These are phyloP conservation scores for Fukomys damarensis DNA, from an alignment of 2,113 vertebrate genomes.

Conservation along the genomic window DNA sequence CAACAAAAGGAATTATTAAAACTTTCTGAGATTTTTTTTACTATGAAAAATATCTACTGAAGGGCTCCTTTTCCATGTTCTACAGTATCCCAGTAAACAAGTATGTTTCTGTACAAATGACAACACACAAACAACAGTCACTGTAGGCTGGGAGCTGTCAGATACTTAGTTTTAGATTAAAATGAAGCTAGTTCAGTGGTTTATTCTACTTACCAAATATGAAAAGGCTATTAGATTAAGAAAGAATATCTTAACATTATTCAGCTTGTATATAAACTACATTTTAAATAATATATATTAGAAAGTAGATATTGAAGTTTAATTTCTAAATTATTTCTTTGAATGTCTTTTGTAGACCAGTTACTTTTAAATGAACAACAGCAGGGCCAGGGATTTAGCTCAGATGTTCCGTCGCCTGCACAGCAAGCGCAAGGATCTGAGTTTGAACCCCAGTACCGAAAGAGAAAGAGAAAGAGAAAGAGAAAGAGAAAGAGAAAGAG, in stretches of 20 bases:
- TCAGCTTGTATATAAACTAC: not conserved
- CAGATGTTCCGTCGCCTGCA: too few species aligned
- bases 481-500: too few species aligned
- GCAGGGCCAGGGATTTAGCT: too few species aligned
- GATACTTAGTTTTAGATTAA: not conserved
- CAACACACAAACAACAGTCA: not conserved
- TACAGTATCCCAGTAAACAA: not conserved
- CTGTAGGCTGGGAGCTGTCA: not conserved
- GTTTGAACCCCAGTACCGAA: too few species aligned
- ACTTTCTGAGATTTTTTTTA: not conserved
- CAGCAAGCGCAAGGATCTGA: too few species aligned
- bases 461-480: too few species aligned
- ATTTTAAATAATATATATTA: not conserved
- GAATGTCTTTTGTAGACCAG: not conserved
- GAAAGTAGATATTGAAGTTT: not conserved
- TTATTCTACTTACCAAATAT: not conserved
- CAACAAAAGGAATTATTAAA: not conserved
- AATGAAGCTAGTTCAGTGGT: not conserved
- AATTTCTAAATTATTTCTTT: slow-evolving; percentile 36
- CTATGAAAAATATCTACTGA: not conserved
- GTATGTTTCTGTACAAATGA: not conserved
- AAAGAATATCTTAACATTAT: not conserved
- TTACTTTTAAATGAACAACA: not conserved
- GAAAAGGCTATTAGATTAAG: not conserved
- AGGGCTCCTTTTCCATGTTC: not conserved